These are phyloP conservation scores for Lethocerus indicus DNA, from an alignment of 1,140 invertebrate species.

Conservation along the genomic window DNA sequence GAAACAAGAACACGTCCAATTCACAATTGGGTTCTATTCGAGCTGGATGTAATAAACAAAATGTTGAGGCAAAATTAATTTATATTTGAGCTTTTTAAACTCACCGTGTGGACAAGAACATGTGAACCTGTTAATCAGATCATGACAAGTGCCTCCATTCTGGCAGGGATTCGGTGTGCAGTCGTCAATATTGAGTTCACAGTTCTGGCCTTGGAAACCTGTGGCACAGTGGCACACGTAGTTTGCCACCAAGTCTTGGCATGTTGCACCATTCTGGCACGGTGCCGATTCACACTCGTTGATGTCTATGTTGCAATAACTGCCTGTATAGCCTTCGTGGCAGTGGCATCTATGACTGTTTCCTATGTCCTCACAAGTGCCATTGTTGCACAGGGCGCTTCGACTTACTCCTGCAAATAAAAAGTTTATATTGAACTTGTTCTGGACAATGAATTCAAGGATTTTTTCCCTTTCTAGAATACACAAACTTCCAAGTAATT, in stretches of 20 bases:
- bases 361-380: conserved; percentile 75
- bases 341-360: conserved; percentile 82
- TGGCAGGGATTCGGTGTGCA: conserved; percentile 79
- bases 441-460: neutral
- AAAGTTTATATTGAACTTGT: neutral
- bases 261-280: conserved; percentile 77
- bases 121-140: conserved; percentile 67
- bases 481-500: too few relatives aligned
- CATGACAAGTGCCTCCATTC: conserved; percentile 83
- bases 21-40: too few relatives aligned
- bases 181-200: conserved; percentile 83
- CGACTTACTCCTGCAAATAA: conserved; percentile 38
- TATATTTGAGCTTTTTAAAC: neutral
- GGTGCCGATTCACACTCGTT: conserved; percentile 78
- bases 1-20: conserved; percentile 2
- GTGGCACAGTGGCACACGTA: conserved; percentile 74
- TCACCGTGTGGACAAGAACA: conserved; percentile 80
- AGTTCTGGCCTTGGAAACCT: conserved; percentile 87
- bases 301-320: conserved; percentile 77
- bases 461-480: too few relatives aligned
- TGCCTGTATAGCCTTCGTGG: conserved; percentile 71
- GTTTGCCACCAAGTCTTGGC: conserved; percentile 64
- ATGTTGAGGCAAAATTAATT: neutral
- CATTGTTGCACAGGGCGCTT: conserved; percentile 73
- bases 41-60: too few relatives aligned